Base-by-base conservation (phyloP, 2,113 vertebrate genomes). In the Burhinus bistriatus region DNA sequence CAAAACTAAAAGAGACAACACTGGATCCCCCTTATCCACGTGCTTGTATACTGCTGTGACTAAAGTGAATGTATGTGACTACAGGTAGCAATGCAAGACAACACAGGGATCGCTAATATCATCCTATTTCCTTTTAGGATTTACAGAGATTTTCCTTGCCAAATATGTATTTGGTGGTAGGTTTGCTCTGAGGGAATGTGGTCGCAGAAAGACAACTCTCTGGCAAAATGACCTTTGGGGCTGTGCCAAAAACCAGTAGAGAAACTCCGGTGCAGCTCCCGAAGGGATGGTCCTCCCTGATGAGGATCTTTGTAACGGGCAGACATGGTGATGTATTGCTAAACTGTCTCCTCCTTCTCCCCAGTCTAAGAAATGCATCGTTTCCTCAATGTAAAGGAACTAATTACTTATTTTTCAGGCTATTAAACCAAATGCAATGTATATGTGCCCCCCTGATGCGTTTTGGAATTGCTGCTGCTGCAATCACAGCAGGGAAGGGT, bases 391-490 rank as follows among this genome's bases (percentile, higher is more conserved):
- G 40, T 65, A 91, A 86, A 92, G 26, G 52, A 89, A 64, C 16
- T 64, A 71, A 78, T 61, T 64, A 47, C 49, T 83, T 83, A 19
- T 84, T 92, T 97, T 97, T 78, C 86, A 84, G 80, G 15, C 69
- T 76, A 13, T 75, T 82, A 79, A 89, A 47, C 40, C 34, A 55
- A 89, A 55, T 69, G 52, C 47, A 87, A 61, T 54, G 17, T 87
- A 71, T 82, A 61, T 15, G 47, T 65, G 57, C 8, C 15, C 40
- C 40, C 23, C 32, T 2, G 1, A 36, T 27, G 36, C 79, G 29
- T 38, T 92, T 79, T 94, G 85, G 59, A 78, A 49, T 68, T 87
- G n/a, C 65, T 92, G 79, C 87, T 89, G 87, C 81, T 87, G 42
- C 51, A 62, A 6, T 71, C 83, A 61, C 76, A 92, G 80, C 51